These are phyloP conservation scores for Parazoanthus atlanticus DNA, from an alignment of 92 coral and sea anemone species.

Conservation along the genomic window DNA sequence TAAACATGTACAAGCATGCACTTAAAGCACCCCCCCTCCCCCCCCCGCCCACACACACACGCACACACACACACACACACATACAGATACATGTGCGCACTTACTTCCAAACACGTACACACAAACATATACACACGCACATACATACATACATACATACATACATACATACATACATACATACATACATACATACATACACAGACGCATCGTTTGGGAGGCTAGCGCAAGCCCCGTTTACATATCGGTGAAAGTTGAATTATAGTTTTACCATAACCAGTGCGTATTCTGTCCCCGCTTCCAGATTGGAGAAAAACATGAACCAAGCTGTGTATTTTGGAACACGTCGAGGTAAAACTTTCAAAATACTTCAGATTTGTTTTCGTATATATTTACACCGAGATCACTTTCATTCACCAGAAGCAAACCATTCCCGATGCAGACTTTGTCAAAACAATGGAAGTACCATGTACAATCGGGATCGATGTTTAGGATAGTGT, in stretches of 20 bases:
- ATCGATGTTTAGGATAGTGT: not conserved
- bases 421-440: too few species aligned
- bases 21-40: too few species aligned
- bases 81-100: not conserved
- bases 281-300: not conserved
- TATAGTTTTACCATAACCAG: not conserved
- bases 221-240: too few species aligned
- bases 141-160: too few species aligned
- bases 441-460: not conserved
- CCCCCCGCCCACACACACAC: too few species aligned
- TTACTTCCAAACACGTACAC: not conserved
- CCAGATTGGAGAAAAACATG: not conserved
- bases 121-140: too few species aligned
- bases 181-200: not conserved
- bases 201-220: not conserved
- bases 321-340: constrained; percentile 37
- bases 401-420: too few species aligned
- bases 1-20: not conserved
- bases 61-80: not conserved
- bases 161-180: too few species aligned
- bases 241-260: too few species aligned
- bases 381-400: not conserved
- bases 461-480: not conserved
- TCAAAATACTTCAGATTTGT: not conserved
- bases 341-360: constrained; percentile 27